Base-by-base conservation (phyloP, 64 coral and sea anemone genomes). In the Dendronephthya gigantea region DNA sequence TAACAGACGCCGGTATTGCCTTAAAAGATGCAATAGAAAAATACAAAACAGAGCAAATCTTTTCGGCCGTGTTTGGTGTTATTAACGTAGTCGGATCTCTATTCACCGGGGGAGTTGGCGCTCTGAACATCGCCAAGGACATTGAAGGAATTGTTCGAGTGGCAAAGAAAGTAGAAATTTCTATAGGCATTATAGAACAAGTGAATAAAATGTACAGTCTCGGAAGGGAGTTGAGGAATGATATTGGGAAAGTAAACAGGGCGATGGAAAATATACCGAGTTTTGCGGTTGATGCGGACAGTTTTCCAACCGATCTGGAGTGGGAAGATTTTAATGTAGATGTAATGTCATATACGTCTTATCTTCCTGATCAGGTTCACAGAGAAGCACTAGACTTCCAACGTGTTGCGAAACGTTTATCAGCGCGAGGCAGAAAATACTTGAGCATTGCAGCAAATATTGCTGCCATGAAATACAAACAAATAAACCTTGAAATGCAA, bases 401-500 rank as follows among this genome's bases (percentile, higher is more conserved):
- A 32, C 87, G 87, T 66, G 87, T 36, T 55, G 79, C 87, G 16
- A 82, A 83, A 88, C 79, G 81, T 22, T 88, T 88, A 59, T 88
- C 87, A 9, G n/a, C 81, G 22, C 82, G 87, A 36, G 87, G 87
- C 19, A 88, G 45, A 82, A 88, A 40, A 35, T 88, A 88, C 49
- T 49, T 88, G 62, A 88, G 49, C 48, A 88, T 82, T 49, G 81
- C 87, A 40, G 87, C 87, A 56, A 88, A 88, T 51, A 66, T 83
- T 30, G 87, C 87, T 8, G 58, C 58, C 35, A 50, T 49, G 7
- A 83, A 88, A 55, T 83, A 88, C 52, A 88, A 88, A 82, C 87
- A 88, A 55, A 83, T 83, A 82, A 48, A 88, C 34, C 82, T 88
- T 38, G 87, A 88, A 88, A 88, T 88, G 87, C 41, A 83, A n/a